These are phyloP conservation scores for Pterocles orientalis DNA, from an alignment of 2,113 vertebrate species.

Conservation along the genomic window DNA sequence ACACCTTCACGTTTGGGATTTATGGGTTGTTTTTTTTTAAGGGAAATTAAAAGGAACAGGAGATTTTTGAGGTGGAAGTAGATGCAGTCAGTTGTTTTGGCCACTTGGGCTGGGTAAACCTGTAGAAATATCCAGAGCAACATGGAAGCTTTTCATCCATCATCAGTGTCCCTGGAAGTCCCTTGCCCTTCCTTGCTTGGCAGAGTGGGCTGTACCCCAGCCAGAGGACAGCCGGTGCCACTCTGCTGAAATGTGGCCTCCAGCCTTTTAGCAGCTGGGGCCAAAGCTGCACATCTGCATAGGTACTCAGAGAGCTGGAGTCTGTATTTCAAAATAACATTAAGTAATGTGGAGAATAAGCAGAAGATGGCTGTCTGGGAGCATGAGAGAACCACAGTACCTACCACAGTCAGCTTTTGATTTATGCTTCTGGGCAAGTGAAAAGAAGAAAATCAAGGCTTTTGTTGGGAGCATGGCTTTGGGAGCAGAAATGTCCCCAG, in stretches of 20 bases:
- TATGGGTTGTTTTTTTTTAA: background rate
- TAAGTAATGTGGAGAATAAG: background rate
- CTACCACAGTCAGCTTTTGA: background rate
- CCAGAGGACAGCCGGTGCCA: background rate
- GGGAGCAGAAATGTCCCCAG: background rate
- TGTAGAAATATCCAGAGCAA: background rate
- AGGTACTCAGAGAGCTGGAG: background rate
- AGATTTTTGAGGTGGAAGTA: background rate
- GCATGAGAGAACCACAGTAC: rapidly evolving
- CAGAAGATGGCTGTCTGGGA: background rate
- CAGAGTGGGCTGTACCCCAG: too few relatives aligned
- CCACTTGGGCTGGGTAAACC: background rate
- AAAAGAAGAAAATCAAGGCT: background rate
- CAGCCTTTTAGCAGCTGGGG: background rate
- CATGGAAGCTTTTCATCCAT: rapidly evolving
- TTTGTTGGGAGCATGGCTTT: background rate
- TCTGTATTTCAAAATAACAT: background rate
- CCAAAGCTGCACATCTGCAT: background rate
- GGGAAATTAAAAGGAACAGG: background rate
- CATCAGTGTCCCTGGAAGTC: background rate
- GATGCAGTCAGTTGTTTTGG: background rate
- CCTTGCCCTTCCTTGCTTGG: background rate
- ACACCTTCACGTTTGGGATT: background rate
- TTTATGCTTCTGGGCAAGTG: background rate
- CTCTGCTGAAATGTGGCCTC: background rate